Percentiles rank a stretch among this genome's conserved stretches.
Conservation (phyloP, 2,888 invertebrate species). For the Ormyrus thymus region DNA sequence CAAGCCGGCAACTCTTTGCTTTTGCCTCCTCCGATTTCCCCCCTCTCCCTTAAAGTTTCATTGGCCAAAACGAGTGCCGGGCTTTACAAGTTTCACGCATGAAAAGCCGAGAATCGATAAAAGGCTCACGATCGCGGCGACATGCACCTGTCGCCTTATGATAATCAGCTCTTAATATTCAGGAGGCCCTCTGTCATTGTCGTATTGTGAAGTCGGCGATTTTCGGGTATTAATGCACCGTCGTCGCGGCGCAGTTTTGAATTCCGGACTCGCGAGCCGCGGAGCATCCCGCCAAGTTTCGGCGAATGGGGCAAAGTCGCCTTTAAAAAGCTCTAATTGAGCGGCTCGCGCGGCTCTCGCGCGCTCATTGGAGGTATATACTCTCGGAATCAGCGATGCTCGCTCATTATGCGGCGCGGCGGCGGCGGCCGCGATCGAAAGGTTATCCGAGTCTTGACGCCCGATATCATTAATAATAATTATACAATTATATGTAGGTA, state of each 20-base stretch:
- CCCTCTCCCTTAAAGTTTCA: constrained; percentile 1
- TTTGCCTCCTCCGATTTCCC: constrained; percentile 10
- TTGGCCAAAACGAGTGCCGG: not conserved
- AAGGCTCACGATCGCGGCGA: constrained; percentile 70
- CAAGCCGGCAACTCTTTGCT: constrained; percentile 50
- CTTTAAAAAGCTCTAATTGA: constrained; percentile 34
- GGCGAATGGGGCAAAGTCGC: not conserved
- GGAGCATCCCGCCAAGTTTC: not conserved
- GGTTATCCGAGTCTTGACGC: constrained; percentile 45
- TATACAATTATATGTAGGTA: constrained; percentile 74
- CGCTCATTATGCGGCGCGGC: constrained; percentile 39
- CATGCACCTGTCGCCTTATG: constrained; percentile 71
- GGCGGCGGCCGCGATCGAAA: constrained; percentile 43
- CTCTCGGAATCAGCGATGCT: constrained; percentile 50
- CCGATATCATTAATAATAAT: constrained; percentile 76
- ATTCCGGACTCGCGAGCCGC: not conserved
- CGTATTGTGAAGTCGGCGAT: constrained; percentile 13
- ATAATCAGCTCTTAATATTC: constrained; percentile 72
- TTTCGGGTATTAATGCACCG: constrained; percentile 11
- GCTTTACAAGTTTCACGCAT: constrained; percentile 12
- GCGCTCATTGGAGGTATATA: constrained; percentile 9
- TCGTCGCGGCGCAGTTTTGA: not conserved
- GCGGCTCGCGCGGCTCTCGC: not conserved
- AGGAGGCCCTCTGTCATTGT: constrained; percentile 54
- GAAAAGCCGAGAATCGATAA: constrained; percentile 67